phyloP scores from a whole-genome alignment of 2,113 vertebrate species.

The Notothenia rossii region DNA sequence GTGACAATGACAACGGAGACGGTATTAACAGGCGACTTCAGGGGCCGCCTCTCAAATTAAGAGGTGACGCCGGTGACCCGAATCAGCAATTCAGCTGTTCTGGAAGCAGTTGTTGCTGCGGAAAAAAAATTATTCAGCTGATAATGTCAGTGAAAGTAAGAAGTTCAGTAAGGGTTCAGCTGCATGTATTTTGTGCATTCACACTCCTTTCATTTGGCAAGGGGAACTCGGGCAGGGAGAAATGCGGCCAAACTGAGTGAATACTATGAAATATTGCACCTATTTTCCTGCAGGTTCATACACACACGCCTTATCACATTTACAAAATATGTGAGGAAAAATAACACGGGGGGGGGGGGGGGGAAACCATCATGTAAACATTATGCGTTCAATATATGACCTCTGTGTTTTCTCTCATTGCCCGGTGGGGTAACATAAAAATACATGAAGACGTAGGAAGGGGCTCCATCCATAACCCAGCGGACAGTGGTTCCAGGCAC shows the following conservation, averaged over 20 bases:
- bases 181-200: constrained; percentile 47
- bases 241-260: constrained; percentile 1
- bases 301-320: constrained; percentile 2
- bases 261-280: constrained; percentile 34
- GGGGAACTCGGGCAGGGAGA: constrained; percentile 14
- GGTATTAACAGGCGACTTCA: constrained; percentile 66
- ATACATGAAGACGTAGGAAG: constrained; percentile 62
- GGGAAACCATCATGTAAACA: constrained; percentile 70
- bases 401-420: constrained; percentile 50
- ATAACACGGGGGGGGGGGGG: constrained; percentile 3
- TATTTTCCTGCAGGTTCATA: constrained; percentile 7
- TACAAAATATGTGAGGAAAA: constrained; percentile 5
- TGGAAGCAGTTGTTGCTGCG: constrained; percentile 22
- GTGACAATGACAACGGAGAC: constrained; percentile 71
- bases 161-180: constrained; percentile 58
- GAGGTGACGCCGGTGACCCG: constrained; percentile 69
- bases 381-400: constrained; percentile 66
- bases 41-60: constrained; percentile 55
- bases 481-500: constrained; percentile 72
- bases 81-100: constrained; percentile 56
- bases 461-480: constrained; percentile 74
- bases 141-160: constrained; percentile 32
- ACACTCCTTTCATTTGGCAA: constrained; percentile 37
- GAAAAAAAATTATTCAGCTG: constrained; percentile 9
- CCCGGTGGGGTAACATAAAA: constrained; percentile 71